Percentiles rank a stretch among this genome's conserved stretches.
phyloP scores from a whole-genome alignment of 2,113 vertebrate species.

The Hipposideros armiger region DNA sequence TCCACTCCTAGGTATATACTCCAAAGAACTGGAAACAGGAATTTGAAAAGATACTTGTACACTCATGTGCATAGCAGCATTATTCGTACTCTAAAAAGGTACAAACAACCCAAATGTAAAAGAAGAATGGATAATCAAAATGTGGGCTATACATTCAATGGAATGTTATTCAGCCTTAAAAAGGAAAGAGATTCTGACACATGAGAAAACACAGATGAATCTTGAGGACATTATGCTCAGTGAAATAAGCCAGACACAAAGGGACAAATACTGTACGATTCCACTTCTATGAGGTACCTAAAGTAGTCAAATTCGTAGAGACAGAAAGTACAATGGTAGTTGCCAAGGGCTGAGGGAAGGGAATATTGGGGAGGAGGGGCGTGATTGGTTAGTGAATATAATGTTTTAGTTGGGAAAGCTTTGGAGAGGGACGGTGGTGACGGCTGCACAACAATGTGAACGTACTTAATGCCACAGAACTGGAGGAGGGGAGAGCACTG shows the following conservation, averaged over 20 bases:
- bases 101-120: neutral
- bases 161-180: neutral
- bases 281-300: accelerated
- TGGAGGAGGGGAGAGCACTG: neutral
- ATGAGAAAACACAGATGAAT: too few relatives aligned
- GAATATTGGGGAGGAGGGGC: too few relatives aligned
- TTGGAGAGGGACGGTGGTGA: neutral
- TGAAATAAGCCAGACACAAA: neutral
- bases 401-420: neutral
- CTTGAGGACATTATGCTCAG: neutral
- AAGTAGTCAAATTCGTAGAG: neutral
- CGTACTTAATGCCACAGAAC: neutral
- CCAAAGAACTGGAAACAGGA: neutral
- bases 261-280: neutral
- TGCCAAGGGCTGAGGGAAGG: neutral
- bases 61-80: neutral
- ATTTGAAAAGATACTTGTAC: neutral
- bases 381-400: neutral
- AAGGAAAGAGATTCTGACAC: neutral
- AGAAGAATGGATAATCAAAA: neutral
- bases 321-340: neutral
- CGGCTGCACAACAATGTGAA: neutral
- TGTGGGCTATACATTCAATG: neutral
- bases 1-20: neutral
- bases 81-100: neutral